Evolutionary conservation across 2,113 vertebrate genomes (phyloP).

Genomic region (Gallinago undulata): DNA sequence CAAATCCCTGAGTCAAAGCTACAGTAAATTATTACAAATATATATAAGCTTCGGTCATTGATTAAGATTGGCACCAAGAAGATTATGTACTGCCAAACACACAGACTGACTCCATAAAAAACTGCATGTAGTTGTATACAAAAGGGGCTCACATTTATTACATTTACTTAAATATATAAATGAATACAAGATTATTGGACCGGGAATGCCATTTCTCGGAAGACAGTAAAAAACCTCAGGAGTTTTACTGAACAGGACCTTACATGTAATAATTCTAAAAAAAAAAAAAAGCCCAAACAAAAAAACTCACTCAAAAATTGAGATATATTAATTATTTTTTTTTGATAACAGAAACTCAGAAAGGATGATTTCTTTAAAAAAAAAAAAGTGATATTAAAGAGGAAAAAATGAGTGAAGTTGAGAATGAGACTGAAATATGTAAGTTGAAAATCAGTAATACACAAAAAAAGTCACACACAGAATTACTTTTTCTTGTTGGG

Average conservation of each 20-base stretch:
- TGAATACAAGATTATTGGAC: neutral
- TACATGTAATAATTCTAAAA: neutral
- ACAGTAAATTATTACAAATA: neutral
- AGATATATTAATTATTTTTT: neutral
- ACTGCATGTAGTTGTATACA: neutral
- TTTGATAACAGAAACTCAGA: neutral
- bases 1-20: neutral
- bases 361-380: neutral
- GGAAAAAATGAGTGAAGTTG: neutral
- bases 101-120: neutral
- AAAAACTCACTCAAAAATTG: fast-evolving
- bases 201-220: neutral
- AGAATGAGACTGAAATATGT: neutral
- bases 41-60: neutral
- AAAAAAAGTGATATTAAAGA: neutral
- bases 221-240: neutral
- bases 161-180: neutral
- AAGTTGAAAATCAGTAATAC: neutral
- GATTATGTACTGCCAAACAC: neutral
- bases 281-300: neutral
- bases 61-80: neutral
- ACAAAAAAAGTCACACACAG: neutral
- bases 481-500: neutral
- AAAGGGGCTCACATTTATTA: neutral
- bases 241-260: neutral